phyloP scores from a whole-genome alignment of 1,140 invertebrate species.

The Drosophila subpulchrella region DNA sequence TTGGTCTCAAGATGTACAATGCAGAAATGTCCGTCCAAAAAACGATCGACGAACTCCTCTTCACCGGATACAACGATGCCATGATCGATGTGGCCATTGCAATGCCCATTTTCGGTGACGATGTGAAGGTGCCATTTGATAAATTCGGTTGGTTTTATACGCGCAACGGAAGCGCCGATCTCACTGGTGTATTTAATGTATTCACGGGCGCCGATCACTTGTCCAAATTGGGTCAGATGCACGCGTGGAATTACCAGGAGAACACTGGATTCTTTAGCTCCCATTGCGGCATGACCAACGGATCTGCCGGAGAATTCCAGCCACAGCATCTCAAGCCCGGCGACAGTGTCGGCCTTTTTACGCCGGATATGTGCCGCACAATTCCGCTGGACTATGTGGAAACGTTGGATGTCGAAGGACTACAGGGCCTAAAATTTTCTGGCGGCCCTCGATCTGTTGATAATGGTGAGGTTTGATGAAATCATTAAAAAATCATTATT shows the following conservation, averaged over 20 bases:
- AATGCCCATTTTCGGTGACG: constrained; percentile 85
- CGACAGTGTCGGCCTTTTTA: constrained; percentile 87
- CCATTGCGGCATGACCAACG: constrained; percentile 86
- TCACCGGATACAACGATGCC: constrained; percentile 90
- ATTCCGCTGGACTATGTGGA: constrained; percentile 86
- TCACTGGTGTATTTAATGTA: constrained; percentile 91
- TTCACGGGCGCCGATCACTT: constrained; percentile 88
- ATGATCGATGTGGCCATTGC: constrained; percentile 88
- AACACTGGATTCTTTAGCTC: constrained; percentile 87
- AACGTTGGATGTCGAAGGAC: constrained; percentile 85
- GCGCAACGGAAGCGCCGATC: constrained; percentile 90
- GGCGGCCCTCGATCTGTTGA: constrained; percentile 86
- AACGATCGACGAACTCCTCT: constrained; percentile 90
- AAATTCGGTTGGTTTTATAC: constrained; percentile 93
- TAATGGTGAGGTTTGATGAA: constrained; percentile 86
- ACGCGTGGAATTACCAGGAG: constrained; percentile 89
- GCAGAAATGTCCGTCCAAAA: constrained; percentile 87
- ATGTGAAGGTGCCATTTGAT: constrained; percentile 87
- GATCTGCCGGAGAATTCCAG: constrained; percentile 92
- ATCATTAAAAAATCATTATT: no score
- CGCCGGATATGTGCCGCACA: constrained; percentile 89
- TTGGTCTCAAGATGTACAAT: constrained; percentile 85
- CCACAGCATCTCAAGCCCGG: constrained; percentile 87
- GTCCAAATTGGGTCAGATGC: constrained; percentile 87
- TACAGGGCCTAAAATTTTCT: constrained; percentile 86